Percentiles rank a stretch among this genome's conserved stretches.
Evolutionary conservation across 1,140 invertebrate species (phyloP).

Genomic region (Ridgeia piscesae): DNA sequence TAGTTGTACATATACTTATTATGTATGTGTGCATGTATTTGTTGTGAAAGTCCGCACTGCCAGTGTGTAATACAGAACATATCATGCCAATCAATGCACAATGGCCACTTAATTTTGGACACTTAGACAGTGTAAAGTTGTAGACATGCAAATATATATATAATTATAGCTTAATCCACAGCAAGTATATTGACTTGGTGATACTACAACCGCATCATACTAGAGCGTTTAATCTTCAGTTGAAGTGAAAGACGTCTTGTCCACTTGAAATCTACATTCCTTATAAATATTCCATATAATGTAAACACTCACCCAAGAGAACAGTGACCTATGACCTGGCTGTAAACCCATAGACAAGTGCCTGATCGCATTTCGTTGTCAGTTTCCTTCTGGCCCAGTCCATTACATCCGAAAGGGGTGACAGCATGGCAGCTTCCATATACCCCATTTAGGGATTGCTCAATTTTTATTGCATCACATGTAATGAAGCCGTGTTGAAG

Average conservation of each 20-base stretch:
- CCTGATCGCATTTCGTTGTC: not conserved
- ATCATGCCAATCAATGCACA: not conserved
- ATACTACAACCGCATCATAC: not conserved
- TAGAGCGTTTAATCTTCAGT: not conserved
- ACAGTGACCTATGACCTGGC: not conserved
- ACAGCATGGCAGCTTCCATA: not conserved
- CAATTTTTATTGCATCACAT: not conserved
- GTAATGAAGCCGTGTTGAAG: not conserved
- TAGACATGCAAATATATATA: not conserved
- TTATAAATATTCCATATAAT: not conserved
- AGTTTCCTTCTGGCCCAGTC: not conserved
- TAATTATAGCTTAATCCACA: not conserved
- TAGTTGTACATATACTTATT: too few relatives aligned
- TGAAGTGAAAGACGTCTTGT: not conserved
- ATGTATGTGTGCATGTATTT: not conserved
- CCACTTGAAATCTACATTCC: not conserved
- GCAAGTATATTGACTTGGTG: not conserved
- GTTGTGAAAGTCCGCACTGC: not conserved
- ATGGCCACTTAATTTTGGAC: not conserved
- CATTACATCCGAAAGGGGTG: not conserved
- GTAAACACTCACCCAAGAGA: not conserved
- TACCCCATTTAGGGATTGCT: not conserved
- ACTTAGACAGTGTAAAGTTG: not conserved
- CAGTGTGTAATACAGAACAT: not conserved
- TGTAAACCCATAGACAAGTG: not conserved